phyloP scores from a whole-genome alignment of 2,113 vertebrate genomes.

The Zosterops hypoxanthus region DNA sequence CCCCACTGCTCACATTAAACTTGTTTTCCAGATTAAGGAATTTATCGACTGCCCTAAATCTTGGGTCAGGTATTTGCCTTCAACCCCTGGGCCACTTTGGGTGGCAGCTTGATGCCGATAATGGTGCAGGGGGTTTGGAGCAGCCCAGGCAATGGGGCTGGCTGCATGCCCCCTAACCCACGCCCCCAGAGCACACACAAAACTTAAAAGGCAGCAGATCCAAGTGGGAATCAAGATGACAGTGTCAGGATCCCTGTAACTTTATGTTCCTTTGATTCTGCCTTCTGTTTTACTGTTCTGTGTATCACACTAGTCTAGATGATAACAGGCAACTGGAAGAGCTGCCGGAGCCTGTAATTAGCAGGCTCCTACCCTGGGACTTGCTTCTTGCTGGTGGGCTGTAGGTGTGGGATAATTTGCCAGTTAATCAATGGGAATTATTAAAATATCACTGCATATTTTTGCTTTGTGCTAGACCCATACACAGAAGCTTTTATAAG shows the following conservation, averaged over 20 bases:
- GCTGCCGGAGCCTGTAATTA: constrained; percentile 17
- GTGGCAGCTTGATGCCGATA: background rate
- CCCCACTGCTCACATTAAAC: background rate
- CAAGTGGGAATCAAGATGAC: background rate
- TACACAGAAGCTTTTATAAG: background rate
- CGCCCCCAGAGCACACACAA: accelerated
- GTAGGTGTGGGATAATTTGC: constrained; percentile 40
- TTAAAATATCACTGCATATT: constrained; percentile 29
- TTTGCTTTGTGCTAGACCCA: background rate
- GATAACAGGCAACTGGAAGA: constrained; percentile 46
- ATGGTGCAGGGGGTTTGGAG: background rate
- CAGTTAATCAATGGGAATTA: constrained; percentile 58
- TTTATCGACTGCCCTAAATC: background rate
- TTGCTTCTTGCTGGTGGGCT: constrained; percentile 30
- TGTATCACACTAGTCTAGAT: background rate
- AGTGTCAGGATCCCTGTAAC: constrained; percentile 14
- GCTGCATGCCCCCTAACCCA: accelerated
- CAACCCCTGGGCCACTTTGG: background rate
- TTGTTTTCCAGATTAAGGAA: background rate
- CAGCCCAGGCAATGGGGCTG: background rate
- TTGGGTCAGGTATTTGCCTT: background rate
- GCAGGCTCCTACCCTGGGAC: constrained; percentile 38
- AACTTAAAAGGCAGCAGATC: background rate
- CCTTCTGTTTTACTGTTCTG: constrained; percentile 31
- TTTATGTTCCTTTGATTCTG: constrained; percentile 52